These are phyloP conservation scores for Bursaphelenchus mucronatus DNA, from an alignment of 1,140 invertebrate genomes.

Conservation along the genomic window DNA sequence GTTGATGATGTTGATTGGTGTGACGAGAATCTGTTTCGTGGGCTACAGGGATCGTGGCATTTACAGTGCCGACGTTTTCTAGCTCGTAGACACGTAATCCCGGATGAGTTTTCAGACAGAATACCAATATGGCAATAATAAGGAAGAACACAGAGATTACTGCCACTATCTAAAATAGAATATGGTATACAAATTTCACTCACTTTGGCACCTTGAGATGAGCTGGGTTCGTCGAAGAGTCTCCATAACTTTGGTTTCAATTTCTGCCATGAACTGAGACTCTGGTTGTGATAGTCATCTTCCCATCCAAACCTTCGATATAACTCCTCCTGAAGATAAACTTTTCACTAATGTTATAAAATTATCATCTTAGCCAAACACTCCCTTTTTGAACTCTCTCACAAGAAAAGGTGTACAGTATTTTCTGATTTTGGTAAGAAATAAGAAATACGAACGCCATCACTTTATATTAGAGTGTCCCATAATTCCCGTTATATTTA, in stretches of 20 bases:
- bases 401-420: too few species aligned
- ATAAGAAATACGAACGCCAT: too few species aligned
- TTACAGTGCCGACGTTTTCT: conserved; percentile 68
- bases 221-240: conserved; percentile 83
- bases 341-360: too few species aligned
- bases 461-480: too few species aligned
- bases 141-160: conserved; percentile 96
- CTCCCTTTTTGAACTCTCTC: too few species aligned
- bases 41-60: neutral
- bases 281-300: conserved; percentile 58
- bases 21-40: conserved; percentile 17
- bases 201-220: conserved; percentile 78
- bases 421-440: too few species aligned
- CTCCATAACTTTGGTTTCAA: conserved; percentile 80
- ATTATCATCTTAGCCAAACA: too few species aligned
- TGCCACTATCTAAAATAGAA: conserved; percentile 78
- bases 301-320: conserved; percentile 59
- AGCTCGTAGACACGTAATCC: conserved; percentile 76
- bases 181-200: conserved; percentile 26
- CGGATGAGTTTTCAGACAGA: conserved; percentile 89
- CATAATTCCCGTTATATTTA: too few species aligned
- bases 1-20: neutral
- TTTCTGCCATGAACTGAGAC: conserved; percentile 53
- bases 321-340: too few species aligned
- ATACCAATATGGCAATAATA: conserved; percentile 91